Evolutionary conservation across 2,113 vertebrate genomes (phyloP), one percentile per base, ranked within the genome.

Genomic region (Puffinus mauretanicus): DNA sequence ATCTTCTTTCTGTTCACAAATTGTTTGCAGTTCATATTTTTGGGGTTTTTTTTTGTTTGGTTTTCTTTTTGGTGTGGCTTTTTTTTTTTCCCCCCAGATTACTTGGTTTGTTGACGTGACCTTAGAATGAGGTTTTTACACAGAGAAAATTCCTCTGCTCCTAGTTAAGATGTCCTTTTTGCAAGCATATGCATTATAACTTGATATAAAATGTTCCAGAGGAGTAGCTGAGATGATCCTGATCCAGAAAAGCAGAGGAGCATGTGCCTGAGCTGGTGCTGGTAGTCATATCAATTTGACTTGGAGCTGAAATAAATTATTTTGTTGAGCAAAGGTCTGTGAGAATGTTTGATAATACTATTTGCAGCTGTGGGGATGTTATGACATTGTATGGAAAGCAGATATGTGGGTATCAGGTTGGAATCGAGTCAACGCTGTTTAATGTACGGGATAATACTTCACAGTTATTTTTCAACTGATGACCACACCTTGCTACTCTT

Each of bases 361-460:
- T 34, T 60, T 65, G 65, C 18, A 78, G 62, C 29, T 66, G 24
- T 1, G 1, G 69, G 17, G 30, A 38, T 42, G 32, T 82, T 52
- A 47, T 7, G 4, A 2, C 4, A 3, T 44, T 19, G 22, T 24
- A 44, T 24, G n/a, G 46, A n/a, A 72, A 64, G 60, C 2, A 67
- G 34, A 10, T 40, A n/a, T 2, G 11, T 25, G 58, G 26, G 6
- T 77, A 32, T 69, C 7, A 20, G 47, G 7, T 11, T 58, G 47
- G 54, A 69, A 70, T n/a, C 19, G 13, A 25, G 14, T 67, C 38
- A 25, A 2, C 0, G 0, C 21, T 69, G 10, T 51, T 26, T 55
- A 72, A 82, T 44, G 20, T 58, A 25, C 34, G 47, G 62, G 16
- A 6, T 20, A 30, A 44, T 30, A n/a, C 29, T 76, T n/a, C 26